phyloP scores from a whole-genome alignment of 2,113 vertebrate genomes.

The Ondatra zibethicus region DNA sequence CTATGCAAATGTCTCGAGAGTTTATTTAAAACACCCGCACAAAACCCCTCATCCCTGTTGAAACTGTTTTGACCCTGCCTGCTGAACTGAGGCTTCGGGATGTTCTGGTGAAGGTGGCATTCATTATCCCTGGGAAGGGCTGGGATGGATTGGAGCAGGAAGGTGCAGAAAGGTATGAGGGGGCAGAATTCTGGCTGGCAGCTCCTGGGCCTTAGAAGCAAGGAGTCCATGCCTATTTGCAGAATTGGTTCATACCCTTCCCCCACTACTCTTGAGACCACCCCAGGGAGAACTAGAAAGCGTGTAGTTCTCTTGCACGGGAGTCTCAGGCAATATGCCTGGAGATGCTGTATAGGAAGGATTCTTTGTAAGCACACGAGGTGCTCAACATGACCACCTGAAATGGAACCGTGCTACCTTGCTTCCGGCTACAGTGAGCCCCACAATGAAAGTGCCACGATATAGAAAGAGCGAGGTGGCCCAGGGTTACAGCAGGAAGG shows the following conservation, averaged over 20 bases:
- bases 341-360: neutral
- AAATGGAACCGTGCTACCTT: too few relatives aligned
- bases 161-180: too few relatives aligned
- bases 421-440: rapidly evolving
- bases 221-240: too few relatives aligned
- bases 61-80: conserved; percentile 71
- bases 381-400: neutral
- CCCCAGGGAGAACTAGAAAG: neutral
- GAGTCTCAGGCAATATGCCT: neutral
- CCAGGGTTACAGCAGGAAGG: rapidly evolving
- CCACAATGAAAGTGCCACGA: rapidly evolving
- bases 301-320: neutral
- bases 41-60: neutral
- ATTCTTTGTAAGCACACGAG: conserved; percentile 17
- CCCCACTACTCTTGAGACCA: rapidly evolving
- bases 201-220: neutral
- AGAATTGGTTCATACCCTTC: too few relatives aligned
- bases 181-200: neutral
- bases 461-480: rapidly evolving
- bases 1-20: conserved; percentile 86
- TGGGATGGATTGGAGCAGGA: neutral
- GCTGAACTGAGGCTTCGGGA: conserved; percentile 60
- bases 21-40: conserved; percentile 75
- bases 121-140: conserved; percentile 14
- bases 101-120: conserved; percentile 53